Evolutionary conservation across 2,888 invertebrate genomes (phyloP).

Genomic region (Phortica okadai): DNA sequence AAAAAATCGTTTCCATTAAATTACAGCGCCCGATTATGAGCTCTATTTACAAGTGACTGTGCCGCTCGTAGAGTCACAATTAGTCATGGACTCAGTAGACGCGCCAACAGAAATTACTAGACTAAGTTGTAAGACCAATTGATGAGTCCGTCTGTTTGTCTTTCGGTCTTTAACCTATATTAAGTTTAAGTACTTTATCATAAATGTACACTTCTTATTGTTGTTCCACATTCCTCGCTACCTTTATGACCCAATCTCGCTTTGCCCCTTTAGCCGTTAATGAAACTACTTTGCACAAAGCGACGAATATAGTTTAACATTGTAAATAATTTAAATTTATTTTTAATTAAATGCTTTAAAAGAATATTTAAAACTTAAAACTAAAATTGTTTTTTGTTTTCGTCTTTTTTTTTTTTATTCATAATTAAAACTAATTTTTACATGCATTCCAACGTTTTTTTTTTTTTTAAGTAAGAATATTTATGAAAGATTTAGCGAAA

Average conservation of each 20-base stretch:
- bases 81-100: slow-evolving; percentile 32
- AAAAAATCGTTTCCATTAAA: not conserved
- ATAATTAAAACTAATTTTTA: slow-evolving; percentile 52
- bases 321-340: slow-evolving; percentile 27
- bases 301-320: not conserved
- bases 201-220: too few relatives aligned
- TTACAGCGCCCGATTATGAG: slow-evolving; percentile 66
- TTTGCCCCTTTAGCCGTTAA: not conserved
- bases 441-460: slow-evolving; percentile 44
- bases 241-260: not conserved
- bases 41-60: slow-evolving; percentile 67
- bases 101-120: slow-evolving; percentile 51
- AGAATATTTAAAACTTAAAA: not conserved
- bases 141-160: not conserved
- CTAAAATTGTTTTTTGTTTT: not conserved
- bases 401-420: not conserved
- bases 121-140: slow-evolving; percentile 48
- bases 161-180: too few relatives aligned
- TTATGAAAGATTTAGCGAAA: slow-evolving; percentile 1
- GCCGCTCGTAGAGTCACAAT: slow-evolving; percentile 64
- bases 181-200: too few relatives aligned
- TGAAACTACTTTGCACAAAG: slow-evolving; percentile 24
- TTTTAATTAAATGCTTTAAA: slow-evolving; percentile 23
- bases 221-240: not conserved
- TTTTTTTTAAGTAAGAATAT: slow-evolving; percentile 5